These are phyloP conservation scores for Drosophila carrolli DNA, from an alignment of 1,140 invertebrate species.

Conservation along the genomic window DNA sequence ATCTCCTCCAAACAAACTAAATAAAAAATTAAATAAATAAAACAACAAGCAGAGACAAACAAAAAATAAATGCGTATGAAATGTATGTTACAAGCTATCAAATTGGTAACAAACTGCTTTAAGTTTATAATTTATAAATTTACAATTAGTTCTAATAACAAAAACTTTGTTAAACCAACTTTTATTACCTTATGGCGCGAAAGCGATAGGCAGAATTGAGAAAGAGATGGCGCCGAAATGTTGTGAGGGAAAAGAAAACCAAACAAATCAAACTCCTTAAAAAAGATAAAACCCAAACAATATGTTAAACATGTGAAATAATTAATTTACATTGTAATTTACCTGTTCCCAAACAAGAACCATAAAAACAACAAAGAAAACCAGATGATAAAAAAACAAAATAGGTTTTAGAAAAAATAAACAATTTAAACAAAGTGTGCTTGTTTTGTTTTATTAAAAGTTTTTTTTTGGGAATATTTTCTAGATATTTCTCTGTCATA, in stretches of 20 bases:
- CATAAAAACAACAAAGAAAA: slow-evolving; percentile 30
- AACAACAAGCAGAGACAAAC: slow-evolving; percentile 27
- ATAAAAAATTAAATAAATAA: slow-evolving; percentile 7
- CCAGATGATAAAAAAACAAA: slow-evolving; percentile 45
- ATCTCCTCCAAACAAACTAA: slow-evolving; percentile 1
- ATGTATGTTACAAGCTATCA: slow-evolving; percentile 30
- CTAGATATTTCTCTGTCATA: background rate
- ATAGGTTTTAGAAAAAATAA: slow-evolving; percentile 62
- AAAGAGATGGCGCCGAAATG: slow-evolving; percentile 18
- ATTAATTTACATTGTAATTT: slow-evolving; percentile 33
- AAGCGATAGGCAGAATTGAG: slow-evolving; percentile 18
- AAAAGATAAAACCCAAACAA: slow-evolving; percentile 15
- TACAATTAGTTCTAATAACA: slow-evolving; percentile 69
- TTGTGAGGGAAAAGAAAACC: slow-evolving; percentile 33
- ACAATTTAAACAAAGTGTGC: slow-evolving; percentile 39
- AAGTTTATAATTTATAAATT: slow-evolving; percentile 77
- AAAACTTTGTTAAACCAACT: slow-evolving; percentile 58
- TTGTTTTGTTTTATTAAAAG: background rate
- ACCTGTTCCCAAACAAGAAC: slow-evolving; percentile 21
- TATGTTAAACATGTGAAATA: slow-evolving; percentile 57
- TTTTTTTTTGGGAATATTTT: background rate
- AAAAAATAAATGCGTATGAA: slow-evolving; percentile 52
- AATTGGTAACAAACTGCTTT: slow-evolving; percentile 68
- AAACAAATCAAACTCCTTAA: slow-evolving; percentile 26
- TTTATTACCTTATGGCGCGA: slow-evolving; percentile 27